Evolutionary conservation across 2,888 invertebrate species (phyloP).

Genomic region (Yponomeuta malinellus): DNA sequence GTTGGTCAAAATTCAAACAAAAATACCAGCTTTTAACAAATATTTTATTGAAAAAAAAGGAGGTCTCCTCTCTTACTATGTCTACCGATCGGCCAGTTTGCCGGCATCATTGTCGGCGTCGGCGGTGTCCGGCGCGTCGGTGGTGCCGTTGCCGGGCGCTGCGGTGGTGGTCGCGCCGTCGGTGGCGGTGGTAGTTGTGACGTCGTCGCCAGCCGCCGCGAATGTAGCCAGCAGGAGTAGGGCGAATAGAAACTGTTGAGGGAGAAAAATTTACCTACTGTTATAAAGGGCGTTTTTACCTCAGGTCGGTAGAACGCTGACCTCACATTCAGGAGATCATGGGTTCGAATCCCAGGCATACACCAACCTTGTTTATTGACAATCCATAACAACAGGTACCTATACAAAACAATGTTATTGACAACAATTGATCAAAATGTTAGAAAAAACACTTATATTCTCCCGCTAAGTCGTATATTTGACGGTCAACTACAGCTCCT

Average conservation of each 20-base stretch:
- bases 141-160: constrained; percentile 6
- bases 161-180: constrained; percentile 18
- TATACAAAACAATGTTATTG: too few species aligned
- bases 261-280: background rate
- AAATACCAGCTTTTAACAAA: too few species aligned
- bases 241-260: constrained; percentile 22
- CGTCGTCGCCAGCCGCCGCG: constrained; percentile 21
- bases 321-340: too few species aligned
- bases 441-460: too few species aligned
- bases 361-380: too few species aligned
- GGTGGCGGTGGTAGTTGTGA: constrained; percentile 17
- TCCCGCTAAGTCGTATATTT: too few species aligned
- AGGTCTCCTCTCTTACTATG: background rate
- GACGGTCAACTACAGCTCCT: too few species aligned
- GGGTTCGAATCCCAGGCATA: too few species aligned
- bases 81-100: constrained; percentile 8
- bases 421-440: too few species aligned
- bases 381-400: too few species aligned
- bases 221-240: constrained; percentile 22
- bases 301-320: background rate
- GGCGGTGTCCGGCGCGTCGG: constrained; percentile 1
- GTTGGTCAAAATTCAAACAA: too few species aligned
- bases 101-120: constrained; percentile 4
- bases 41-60: too few species aligned
- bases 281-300: background rate